These are phyloP conservation scores for Spermophilus dauricus DNA, from an alignment of 2,113 vertebrate species.

Conservation along the genomic window DNA sequence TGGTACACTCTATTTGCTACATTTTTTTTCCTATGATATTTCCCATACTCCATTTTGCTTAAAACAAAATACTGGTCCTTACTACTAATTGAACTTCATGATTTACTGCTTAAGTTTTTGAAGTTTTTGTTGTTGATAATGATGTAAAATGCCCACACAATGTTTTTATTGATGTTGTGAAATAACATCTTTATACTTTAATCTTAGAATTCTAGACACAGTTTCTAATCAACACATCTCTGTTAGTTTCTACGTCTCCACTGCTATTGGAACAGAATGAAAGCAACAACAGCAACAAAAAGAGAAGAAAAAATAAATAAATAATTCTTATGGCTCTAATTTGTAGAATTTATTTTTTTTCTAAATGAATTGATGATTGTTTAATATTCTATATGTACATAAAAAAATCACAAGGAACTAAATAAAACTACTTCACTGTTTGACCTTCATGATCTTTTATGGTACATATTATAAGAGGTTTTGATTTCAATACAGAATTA, in stretches of 20 bases:
- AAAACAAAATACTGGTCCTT: not conserved
- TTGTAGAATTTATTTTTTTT: not conserved
- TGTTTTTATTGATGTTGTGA: not conserved
- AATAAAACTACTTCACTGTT: not conserved
- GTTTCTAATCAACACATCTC: not conserved
- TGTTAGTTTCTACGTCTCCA: not conserved
- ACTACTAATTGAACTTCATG: not conserved
- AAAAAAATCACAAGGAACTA: too few relatives aligned
- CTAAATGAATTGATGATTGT: not conserved
- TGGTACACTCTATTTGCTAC: not conserved
- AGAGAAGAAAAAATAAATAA: not conserved
- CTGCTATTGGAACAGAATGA: not conserved
- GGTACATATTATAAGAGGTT: constrained; percentile 56
- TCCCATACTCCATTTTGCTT: not conserved
- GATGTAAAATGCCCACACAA: not conserved
- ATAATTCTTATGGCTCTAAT: not conserved
- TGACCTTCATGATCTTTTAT: not conserved
- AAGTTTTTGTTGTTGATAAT: not conserved
- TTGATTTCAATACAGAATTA: constrained; percentile 72
- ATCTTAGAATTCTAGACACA: not conserved
- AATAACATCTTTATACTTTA: not conserved
- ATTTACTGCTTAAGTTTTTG: not conserved
- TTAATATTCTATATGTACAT: not conserved
- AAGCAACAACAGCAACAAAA: not conserved
- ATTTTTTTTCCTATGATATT: not conserved